phyloP scores from a whole-genome alignment of 2,797 vertebrate species.

The Chelon labrosus region DNA sequence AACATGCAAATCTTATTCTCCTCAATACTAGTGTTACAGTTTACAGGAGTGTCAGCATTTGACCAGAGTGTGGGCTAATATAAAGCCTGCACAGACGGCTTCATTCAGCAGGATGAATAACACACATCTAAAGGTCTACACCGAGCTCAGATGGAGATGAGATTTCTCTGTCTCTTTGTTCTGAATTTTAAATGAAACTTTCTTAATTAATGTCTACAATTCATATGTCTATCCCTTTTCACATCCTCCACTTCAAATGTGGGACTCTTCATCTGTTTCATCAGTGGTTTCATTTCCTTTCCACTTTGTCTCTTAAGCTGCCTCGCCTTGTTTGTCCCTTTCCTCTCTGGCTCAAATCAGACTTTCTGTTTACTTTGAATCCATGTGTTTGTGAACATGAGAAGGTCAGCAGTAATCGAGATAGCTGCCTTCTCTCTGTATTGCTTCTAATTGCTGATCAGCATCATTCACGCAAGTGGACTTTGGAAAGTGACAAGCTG shows the following conservation, averaged over 20 bases:
- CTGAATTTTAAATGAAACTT: slow-evolving; percentile 13
- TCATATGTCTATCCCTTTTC: slow-evolving; percentile 29
- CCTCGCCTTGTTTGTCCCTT: slow-evolving; percentile 5
- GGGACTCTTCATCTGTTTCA: neutral
- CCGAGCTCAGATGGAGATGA: slow-evolving; percentile 1
- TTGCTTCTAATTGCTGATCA: slow-evolving; percentile 60
- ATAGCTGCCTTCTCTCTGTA: slow-evolving; percentile 29
- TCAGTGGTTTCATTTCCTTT: slow-evolving; percentile 57
- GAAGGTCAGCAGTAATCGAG: slow-evolving; percentile 38
- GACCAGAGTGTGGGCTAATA: neutral
- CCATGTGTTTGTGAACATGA: slow-evolving; percentile 17
- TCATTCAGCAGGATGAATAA: neutral
- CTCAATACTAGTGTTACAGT: neutral
- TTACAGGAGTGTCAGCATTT: slow-evolving; percentile 7
- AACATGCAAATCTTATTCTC: slow-evolving; percentile 18
- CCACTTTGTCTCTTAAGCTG: slow-evolving; percentile 46
- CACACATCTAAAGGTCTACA: neutral
- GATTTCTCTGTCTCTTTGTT: slow-evolving; percentile 8
- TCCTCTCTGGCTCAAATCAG: slow-evolving; percentile 9
- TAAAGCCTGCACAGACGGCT: neutral
- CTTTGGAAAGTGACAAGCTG: slow-evolving; percentile 36
- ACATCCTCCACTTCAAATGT: slow-evolving; percentile 43
- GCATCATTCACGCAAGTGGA: slow-evolving; percentile 52
- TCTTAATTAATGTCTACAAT: slow-evolving; percentile 26
- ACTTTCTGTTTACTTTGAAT: slow-evolving; percentile 29